Evolutionary conservation across 2,113 vertebrate species (phyloP).

Genomic region (Platichthys flesus): DNA sequence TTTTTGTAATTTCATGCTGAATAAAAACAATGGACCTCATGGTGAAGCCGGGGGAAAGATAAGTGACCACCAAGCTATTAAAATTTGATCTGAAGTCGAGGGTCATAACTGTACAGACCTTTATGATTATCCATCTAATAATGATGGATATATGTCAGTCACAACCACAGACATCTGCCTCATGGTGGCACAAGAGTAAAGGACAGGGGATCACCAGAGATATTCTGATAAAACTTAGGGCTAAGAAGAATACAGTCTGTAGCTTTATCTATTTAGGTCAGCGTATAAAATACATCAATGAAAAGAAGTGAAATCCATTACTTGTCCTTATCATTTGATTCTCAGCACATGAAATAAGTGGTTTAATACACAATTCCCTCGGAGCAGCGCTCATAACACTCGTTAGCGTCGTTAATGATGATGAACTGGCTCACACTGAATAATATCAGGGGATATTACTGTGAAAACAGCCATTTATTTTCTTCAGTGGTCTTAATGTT

Average conservation of each 20-base stretch:
- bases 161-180: too few species aligned
- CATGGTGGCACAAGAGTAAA: neutral
- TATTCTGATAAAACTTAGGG: neutral
- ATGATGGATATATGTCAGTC: too few species aligned
- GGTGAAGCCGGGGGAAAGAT: neutral
- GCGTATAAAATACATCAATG: neutral
- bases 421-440: conserved; percentile 60
- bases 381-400: conserved; percentile 25
- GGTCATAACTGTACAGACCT: too few species aligned
- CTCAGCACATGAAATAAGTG: conserved; percentile 21
- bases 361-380: conserved; percentile 49
- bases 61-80: too few species aligned
- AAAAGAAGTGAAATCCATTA: conserved; percentile 14
- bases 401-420: conserved; percentile 63
- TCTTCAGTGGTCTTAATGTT: conserved; percentile 53
- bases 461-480: conserved; percentile 64
- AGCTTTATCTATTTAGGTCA: neutral
- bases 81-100: too few species aligned
- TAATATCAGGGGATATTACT: conserved; percentile 61
- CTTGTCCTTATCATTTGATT: conserved; percentile 19
- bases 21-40: too few species aligned
- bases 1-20: too few species aligned
- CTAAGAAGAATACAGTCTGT: neutral
- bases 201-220: neutral
- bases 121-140: too few species aligned